phyloP scores from a whole-genome alignment of 1,140 invertebrate genomes.

The Papilio machaon region DNA sequence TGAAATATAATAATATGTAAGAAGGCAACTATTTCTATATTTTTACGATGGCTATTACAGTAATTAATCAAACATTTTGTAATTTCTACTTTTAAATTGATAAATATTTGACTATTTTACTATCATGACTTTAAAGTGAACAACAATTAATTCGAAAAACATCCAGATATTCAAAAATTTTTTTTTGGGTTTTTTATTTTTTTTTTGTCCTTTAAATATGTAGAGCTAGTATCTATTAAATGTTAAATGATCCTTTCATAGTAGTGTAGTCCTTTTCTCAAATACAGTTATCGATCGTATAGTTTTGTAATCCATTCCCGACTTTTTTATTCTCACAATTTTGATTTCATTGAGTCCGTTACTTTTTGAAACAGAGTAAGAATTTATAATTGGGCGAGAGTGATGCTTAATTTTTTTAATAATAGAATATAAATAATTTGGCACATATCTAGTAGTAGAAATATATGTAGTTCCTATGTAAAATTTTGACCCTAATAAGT shows the following conservation, averaged over 20 bases:
- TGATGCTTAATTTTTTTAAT: constrained; percentile 2
- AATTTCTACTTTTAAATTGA: neutral
- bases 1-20: neutral
- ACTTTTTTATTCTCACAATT: neutral
- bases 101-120: constrained; percentile 4
- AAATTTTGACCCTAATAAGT: neutral
- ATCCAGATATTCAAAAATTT: constrained; percentile 1
- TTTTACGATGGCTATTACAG: neutral
- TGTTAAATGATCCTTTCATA: neutral
- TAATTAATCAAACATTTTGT: neutral
- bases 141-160: neutral
- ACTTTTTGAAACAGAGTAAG: constrained; percentile 1
- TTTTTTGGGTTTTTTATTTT: neutral
- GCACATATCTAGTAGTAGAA: constrained; percentile 5
- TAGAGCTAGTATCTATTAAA: neutral
- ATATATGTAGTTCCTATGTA: neutral
- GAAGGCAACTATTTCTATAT: neutral
- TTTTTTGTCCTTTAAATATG: constrained; percentile 17
- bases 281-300: neutral
- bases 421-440: constrained; percentile 24
- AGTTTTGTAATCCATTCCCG: neutral
- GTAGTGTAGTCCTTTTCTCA: neutral
- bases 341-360: constrained; percentile 24
- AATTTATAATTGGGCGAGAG: neutral
- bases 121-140: neutral